Base-by-base conservation (phyloP, 2,113 vertebrate species). In the Amia ocellicauda region DNA sequence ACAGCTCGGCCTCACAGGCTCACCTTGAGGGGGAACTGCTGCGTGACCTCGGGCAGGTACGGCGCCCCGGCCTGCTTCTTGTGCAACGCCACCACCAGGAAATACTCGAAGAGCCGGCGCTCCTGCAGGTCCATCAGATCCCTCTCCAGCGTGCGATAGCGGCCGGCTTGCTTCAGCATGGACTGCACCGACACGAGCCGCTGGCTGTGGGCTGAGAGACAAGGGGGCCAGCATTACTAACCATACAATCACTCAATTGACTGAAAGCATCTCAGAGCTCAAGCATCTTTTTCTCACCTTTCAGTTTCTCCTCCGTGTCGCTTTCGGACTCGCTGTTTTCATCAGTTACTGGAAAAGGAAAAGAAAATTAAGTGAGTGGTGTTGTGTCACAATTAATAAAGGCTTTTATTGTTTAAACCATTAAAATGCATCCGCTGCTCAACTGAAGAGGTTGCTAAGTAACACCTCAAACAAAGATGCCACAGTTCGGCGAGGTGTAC, bases 251-350 rank as follows among this genome's bases (percentile, higher is more conserved):
- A n/a, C n/a, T n/a, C n/a, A n/a, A n/a, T n/a, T n/a, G n/a, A 17
- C 22, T 8, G 10, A 16, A 8, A 41, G 5, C 0, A 24, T 11
- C 11, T 11, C 11, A 20, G 20, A 3, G 7, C 24, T 29, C 13
- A 14, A 28, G n/a, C 13, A 26, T 20, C 2, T 56, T 22, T 29
- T 22, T 61, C 86, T 92, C 74, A 98, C 95, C 95, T 93, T 92
- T 92, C 58, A 95, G 83, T 74, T 96, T 98, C 82, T 98, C 95
- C 70, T 98, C 95, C 0, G 92, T 95, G 85, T 98, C 95, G 23
- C 95, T 98, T 77, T 98, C 95, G 0, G 95, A 97, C 79, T 98
- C 95, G 22, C 95, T 98, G 83, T 98, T 98, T 73, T 98, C 95
- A 59, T 98, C 95, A 20, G 94, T 95, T 80, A 95, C 91, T 94